Evolutionary conservation across 1,140 invertebrate species (phyloP), one percentile per base, ranked within the genome.

Genomic region (Araneus ventricosus): DNA sequence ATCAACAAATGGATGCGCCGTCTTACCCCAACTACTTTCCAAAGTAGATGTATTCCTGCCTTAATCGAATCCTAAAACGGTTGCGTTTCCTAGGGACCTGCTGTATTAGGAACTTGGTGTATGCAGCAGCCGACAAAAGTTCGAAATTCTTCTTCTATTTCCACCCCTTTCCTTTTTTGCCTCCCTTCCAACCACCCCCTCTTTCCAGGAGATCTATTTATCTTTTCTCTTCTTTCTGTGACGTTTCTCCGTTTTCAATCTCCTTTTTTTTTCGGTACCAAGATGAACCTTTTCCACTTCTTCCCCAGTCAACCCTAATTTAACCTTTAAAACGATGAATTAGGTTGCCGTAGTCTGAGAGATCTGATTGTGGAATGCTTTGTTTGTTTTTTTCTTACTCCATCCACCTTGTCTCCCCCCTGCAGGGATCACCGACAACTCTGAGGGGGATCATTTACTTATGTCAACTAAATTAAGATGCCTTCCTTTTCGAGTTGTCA

Each of bases 1-100:
- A 88, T 88, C 87, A 88, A 75, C 87, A 88, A 88, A 88, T 88
- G 87, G 87, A 88, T 70, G 61, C 87, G n/a, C n/a, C 87, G 14
- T n/a, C 87, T 6, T n/a, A 20, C 30, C 70, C 70, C 82, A 84
- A 84, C 82, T 84, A 84, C 82, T 84, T 57, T 84, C 30, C 41
- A 27, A 84, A 84, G 82, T 84, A 84, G 82, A 84, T 84, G 82
- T 84, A 84, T 57, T 84, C 45, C 82, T n/a, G 85, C 27, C 85
- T 87, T 87, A 87, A 87, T 87, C 85, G 85, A 87, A 87, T 87
- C 85, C 85, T 87, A 87, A 87, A 87, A 87, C 52, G 85, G 85
- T 63, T 39, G 85, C 27, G 85, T 84, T 84, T 84, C 45, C 45
- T 30, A 34, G 37, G 82, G 82, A 84, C 82, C 24, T 27, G 63